These are phyloP conservation scores for Lithophane socia DNA, from an alignment of 2,888 invertebrate species.

Conservation along the genomic window DNA sequence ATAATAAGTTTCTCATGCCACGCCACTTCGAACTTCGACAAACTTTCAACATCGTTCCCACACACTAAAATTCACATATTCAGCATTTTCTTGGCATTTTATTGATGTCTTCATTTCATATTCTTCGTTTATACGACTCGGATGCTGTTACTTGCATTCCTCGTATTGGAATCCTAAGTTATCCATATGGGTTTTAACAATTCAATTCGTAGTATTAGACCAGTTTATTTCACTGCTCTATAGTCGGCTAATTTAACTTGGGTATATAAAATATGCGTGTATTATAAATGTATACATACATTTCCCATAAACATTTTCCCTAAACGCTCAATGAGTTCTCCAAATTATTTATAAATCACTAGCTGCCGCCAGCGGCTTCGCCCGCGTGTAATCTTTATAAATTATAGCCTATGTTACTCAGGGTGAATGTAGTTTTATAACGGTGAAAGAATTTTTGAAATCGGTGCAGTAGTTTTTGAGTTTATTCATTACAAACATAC, in stretches of 20 bases:
- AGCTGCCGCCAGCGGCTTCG: too few relatives aligned
- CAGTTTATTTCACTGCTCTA: not conserved
- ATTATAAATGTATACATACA: too few relatives aligned
- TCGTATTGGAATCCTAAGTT: slow-evolving; percentile 14
- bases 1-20: slow-evolving; percentile 29
- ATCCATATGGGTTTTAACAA: slow-evolving; percentile 24
- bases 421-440: too few relatives aligned
- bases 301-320: too few relatives aligned
- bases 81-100: slow-evolving; percentile 42
- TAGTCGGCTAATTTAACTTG: not conserved
- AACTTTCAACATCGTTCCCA: slow-evolving; percentile 37
- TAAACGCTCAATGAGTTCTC: too few relatives aligned
- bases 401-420: too few relatives aligned
- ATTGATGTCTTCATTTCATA: slow-evolving; percentile 52
- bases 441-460: too few relatives aligned
- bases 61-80: slow-evolving; percentile 55
- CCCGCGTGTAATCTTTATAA: too few relatives aligned
- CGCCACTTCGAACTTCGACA: not conserved
- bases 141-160: slow-evolving; percentile 40
- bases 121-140: slow-evolving; percentile 40
- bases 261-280: too few relatives aligned
- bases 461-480: too few relatives aligned
- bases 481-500: too few relatives aligned
- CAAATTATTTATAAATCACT: too few relatives aligned
- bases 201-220: slow-evolving; percentile 28